These are phyloP conservation scores for Trematomus loennbergii DNA, from an alignment of 2,113 vertebrate species.

Conservation along the genomic window DNA sequence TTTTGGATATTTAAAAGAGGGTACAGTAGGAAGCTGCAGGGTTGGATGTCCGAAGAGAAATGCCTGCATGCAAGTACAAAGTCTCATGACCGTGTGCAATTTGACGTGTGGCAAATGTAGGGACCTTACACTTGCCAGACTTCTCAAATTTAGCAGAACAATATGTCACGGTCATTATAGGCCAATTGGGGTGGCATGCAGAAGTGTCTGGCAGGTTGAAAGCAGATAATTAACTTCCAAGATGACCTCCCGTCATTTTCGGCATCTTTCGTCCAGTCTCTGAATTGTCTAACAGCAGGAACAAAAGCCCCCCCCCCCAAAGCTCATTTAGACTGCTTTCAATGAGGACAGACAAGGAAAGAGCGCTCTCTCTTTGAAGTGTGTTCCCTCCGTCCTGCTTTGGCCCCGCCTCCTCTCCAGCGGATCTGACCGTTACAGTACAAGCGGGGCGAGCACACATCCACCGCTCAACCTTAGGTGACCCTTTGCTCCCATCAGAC, in stretches of 20 bases:
- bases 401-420: conserved; percentile 67
- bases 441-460: conserved; percentile 74
- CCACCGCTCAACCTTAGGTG: conserved; percentile 77
- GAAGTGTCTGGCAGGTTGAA: conserved; percentile 60
- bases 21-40: conserved; percentile 21
- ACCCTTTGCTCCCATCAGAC: conserved; percentile 73
- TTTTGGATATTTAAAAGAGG: conserved; percentile 18
- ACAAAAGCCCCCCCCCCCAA: conserved; percentile 66
- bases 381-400: conserved; percentile 60
- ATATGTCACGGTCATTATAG: conserved; percentile 62
- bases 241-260: conserved; percentile 66
- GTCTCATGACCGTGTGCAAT: conserved; percentile 66
- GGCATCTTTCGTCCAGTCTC: conserved; percentile 63
- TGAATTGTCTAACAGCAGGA: conserved; percentile 71
- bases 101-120: conserved; percentile 51
- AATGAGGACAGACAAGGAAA: conserved; percentile 76
- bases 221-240: conserved; percentile 70
- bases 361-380: conserved; percentile 73
- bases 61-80: conserved; percentile 32
- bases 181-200: conserved; percentile 62
- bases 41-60: conserved; percentile 47
- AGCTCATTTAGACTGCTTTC: conserved; percentile 71
- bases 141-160: conserved; percentile 64
- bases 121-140: conserved; percentile 57
- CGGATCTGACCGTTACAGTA: conserved; percentile 76